Base-by-base conservation (phyloP, 2,888 invertebrate species). In the Nomada goodeniana region DNA sequence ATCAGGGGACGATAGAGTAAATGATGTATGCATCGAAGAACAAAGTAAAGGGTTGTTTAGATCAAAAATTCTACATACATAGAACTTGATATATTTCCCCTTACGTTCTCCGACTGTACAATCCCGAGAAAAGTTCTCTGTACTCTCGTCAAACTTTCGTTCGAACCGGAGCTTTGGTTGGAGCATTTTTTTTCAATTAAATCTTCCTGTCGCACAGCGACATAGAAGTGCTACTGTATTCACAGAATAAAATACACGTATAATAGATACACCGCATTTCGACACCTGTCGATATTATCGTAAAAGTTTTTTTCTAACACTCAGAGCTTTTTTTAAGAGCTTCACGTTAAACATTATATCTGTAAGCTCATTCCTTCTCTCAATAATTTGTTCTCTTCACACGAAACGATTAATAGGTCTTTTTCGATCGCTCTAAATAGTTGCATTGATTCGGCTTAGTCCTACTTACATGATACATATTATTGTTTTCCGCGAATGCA, bases 231-330 rank as follows among this genome's bases (percentile, higher is more conserved):
- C 84, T 84, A 89, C 80, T 77, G 80, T 89, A 89, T 88, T 88
- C 89, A 86, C 84, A 88, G 88, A 88, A 88, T 87, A 88, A 88
- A 89, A 81, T 89, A 87, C 86, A 86, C 69, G 84, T 88, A 89
- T 82, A 89, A 73, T 87, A 88, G 84, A 87, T 84, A 88, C 83
- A 87, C 87, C 84, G 88, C 85, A 85, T 65, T 70, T 89, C 82
- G 87, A 88, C 85, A 75, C 67, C 69, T 50, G 78, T 82, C 84
- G 80, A 87, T 78, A 81, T 86, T 86, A 82, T 88, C 85, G 73
- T 85, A 88, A 85, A 85, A 85, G 88, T 80, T 88, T 82, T 20
- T 52, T 63, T 71, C 72, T 65, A 84, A 88, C 85, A 82, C 80
- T 85, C 82, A 85, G 87, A 88, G 80, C 76, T 70, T 77, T 67